Conservation (phyloP, 2,888 invertebrate genomes). For the Nomada hirtipes region DNA sequence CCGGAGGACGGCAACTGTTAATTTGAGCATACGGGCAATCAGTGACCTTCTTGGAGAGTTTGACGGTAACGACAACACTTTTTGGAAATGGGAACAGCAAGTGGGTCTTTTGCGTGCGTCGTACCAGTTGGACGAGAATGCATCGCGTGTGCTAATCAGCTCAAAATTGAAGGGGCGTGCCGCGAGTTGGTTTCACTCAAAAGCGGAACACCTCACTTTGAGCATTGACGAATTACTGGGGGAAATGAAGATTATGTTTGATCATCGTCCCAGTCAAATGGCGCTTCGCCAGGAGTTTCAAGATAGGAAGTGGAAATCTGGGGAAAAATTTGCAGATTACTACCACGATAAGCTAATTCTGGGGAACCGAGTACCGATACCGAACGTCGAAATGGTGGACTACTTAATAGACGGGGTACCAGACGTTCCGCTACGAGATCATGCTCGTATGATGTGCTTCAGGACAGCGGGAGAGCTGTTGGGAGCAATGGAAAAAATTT, state of each 20-base stretch:
- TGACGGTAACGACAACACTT: neutral
- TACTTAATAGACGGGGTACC: slow-evolving; percentile 15
- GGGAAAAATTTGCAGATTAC: slow-evolving; percentile 4
- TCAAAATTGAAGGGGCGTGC: slow-evolving; percentile 18
- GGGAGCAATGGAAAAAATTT: slow-evolving; percentile 6
- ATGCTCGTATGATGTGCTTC: slow-evolving; percentile 5
- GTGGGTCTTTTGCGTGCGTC: neutral
- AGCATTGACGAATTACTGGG: neutral
- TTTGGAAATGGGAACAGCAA: slow-evolving; percentile 18
- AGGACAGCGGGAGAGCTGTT: neutral
- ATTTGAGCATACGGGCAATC: neutral
- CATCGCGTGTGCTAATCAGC: neutral
- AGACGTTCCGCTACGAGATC: neutral
- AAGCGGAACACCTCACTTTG: slow-evolving; percentile 1
- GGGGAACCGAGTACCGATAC: slow-evolving; percentile 6
- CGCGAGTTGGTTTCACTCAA: slow-evolving; percentile 20
- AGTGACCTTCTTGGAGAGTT: slow-evolving; percentile 8
- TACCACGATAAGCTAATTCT: slow-evolving; percentile 11
- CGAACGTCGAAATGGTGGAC: neutral
- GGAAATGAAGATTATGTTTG: slow-evolving; percentile 1
- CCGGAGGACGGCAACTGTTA: neutral
- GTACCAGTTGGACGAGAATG: slow-evolving; percentile 7
- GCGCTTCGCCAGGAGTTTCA: neutral
- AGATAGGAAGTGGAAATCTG: neutral
- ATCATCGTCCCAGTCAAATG: slow-evolving; percentile 6